Conservation (phyloP, 64 coral and sea anemone genomes). For the Astreopora myriophthalma region DNA sequence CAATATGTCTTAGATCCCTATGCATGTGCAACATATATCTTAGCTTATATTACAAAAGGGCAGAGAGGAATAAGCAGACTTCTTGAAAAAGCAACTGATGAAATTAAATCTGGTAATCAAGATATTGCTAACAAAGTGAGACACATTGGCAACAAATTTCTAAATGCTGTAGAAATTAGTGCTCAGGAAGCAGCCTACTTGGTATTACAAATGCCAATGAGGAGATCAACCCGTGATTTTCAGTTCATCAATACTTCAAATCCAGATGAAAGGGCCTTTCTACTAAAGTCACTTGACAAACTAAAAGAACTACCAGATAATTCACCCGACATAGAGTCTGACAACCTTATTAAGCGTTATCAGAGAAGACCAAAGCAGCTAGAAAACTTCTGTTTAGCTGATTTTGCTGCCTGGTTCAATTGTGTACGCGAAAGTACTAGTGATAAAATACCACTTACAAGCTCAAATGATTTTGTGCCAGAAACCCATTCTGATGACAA, state of each 20-base stretch:
- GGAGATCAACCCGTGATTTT: slow-evolving; percentile 37
- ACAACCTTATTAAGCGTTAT: slow-evolving; percentile 20
- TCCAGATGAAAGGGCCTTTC: slow-evolving; percentile 35
- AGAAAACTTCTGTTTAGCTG: background rate
- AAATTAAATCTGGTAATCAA: slow-evolving; percentile 17
- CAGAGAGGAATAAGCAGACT: slow-evolving; percentile 54
- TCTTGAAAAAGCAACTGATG: background rate
- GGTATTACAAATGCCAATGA: slow-evolving; percentile 28
- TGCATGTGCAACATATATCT: slow-evolving; percentile 34
- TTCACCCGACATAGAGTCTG: slow-evolving; percentile 34
- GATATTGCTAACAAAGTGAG: slow-evolving; percentile 15
- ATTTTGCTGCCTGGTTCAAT: slow-evolving; percentile 49
- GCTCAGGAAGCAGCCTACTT: slow-evolving; percentile 48
- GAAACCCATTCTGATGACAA: slow-evolving; percentile 47
- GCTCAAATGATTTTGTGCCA: slow-evolving; percentile 33
- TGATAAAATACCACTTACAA: slow-evolving; percentile 2
- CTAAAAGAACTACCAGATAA: slow-evolving; percentile 5
- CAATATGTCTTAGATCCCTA: slow-evolving; percentile 45
- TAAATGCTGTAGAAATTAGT: slow-evolving; percentile 46
- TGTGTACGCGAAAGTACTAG: slow-evolving; percentile 15
- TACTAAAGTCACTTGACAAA: slow-evolving; percentile 35
- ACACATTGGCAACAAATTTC: slow-evolving; percentile 24
- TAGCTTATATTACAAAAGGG: slow-evolving; percentile 29
- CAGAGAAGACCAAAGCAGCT: slow-evolving; percentile 2
- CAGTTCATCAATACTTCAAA: slow-evolving; percentile 54